Evolutionary conservation across 2,888 invertebrate species (phyloP).

Genomic region (Cinara cedri): DNA sequence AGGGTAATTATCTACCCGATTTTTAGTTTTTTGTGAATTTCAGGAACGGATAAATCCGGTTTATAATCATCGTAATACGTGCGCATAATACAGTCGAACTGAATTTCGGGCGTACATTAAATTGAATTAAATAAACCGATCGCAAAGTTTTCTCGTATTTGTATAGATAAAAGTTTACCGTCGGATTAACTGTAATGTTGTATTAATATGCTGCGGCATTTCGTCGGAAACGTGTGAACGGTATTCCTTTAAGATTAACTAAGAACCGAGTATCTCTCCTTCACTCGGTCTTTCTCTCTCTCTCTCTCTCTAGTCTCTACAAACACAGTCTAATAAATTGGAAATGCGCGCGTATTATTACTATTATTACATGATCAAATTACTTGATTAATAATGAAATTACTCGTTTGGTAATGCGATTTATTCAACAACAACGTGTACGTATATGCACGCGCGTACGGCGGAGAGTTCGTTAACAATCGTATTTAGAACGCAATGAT

Average conservation of each 20-base stretch:
- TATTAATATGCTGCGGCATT: background rate
- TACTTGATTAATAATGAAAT: background rate
- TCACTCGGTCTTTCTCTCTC: too few relatives aligned
- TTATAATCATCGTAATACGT: too few relatives aligned
- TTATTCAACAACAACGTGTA: background rate
- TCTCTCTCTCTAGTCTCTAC: background rate
- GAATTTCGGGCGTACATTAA: too few relatives aligned
- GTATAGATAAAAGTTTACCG: background rate
- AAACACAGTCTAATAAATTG: background rate
- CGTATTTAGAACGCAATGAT: background rate
- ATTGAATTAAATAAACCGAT: constrained; percentile 27
- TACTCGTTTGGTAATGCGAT: background rate
- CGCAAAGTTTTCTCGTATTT: background rate
- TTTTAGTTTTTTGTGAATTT: too few relatives aligned
- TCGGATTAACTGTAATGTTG: background rate
- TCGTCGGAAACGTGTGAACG: background rate
- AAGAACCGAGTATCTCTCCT: too few relatives aligned
- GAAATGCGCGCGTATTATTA: background rate
- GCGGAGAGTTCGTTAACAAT: too few relatives aligned
- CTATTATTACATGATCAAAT: background rate
- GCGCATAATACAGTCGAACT: background rate
- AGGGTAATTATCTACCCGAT: too few relatives aligned
- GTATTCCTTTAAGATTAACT: background rate
- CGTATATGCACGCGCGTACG: background rate
- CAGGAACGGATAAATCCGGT: too few relatives aligned